Evolutionary conservation across 1,140 invertebrate species (phyloP), one percentile per base, ranked within the genome.

Genomic region (Eriosoma lanigerum): DNA sequence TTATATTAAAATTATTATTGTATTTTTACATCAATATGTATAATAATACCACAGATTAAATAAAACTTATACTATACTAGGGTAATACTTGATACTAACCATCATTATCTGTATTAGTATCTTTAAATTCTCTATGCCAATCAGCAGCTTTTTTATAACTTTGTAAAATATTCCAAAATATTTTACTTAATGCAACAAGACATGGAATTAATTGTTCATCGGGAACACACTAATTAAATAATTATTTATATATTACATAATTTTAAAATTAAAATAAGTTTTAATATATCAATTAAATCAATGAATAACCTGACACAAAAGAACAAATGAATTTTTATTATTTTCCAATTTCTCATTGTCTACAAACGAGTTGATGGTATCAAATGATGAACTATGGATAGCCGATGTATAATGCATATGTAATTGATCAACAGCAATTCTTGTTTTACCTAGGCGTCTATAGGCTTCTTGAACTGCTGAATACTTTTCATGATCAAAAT

Each of bases 371-470:
- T 92, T 89, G 0, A 96, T 88, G 10, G 93, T 90, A 46, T 89
- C 90, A 60, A 96, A 92, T 0, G 96, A 93, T 15, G 91, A 92
- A 83, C 94, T 96, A 83, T 98, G 96, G 72, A 98, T 94, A 0
- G 95, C 93, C 66, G 94, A 96, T 0, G 94, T 93, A 85, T 96
- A 97, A 86, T 98, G 96, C 91, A 99, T 97, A 82, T 94, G 92
- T 44, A 98, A 85, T 85, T 98, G 95, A 87, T 99, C 96, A 89
- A 98, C 94, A 0, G 96, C 94, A 6, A 92, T 92, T 86, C 97
- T 90, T 0, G 92, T 94, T 87, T 96, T 96, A 9, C 94, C 94
- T 1, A 97, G 85, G 6, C 96, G 86, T 26, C 89, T 89, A 84
- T 97, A 98, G 0, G 97, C 96, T 83, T 89, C 90, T 84, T 96